Base-by-base conservation (phyloP, 2,888 invertebrate species). In the Dicycla oo region DNA sequence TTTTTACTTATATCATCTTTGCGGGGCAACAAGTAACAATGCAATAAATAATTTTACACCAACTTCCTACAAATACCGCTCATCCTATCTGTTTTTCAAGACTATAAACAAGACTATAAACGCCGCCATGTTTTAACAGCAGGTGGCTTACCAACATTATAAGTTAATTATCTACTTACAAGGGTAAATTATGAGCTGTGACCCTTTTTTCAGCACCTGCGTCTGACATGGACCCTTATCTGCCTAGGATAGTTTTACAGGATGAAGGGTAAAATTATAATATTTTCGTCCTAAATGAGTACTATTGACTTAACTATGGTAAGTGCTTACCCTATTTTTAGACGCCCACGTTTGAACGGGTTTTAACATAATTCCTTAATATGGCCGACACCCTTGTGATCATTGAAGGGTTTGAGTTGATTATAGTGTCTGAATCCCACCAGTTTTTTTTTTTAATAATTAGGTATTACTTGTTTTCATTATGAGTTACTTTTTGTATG, bases 181-280 rank as follows among this genome's bases (percentile, higher is more conserved):
- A 62, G 72, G 69, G 69, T 75, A 72, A 62, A 69, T 68, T 63
- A 83, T 69, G 70, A 54, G 23, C 53, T 69, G 69, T 67, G 69
- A 65, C 65, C 81, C 72, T 72, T 83, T 83, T 75, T 83, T 75
- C 53, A 69, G 23, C 81, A 82, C 84, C 81, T 82, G 81, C 20
- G 76, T 47, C 77, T 51, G 57, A 51, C 54, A 26, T 40, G n/a
- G 5, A 70, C 43, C 61, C 30, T 49, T 64, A n/a, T 69, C 47
- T 53, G 26, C 10, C 23, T 30, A 49, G 26, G 38, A 53, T 76
- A 80, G 80, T 74, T 82, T 68, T 64, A 18, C 11, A 11, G 49
- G 13, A 15, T 11, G 38, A 49, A 34, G 43, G 15, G 40, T 30
- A 53, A 51, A 18, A 72, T 57, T 18, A 63, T 34, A 60, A 66